Evolutionary conservation across 2,797 vertebrate species (phyloP).

Genomic region (Coracias cyanogaster): DNA sequence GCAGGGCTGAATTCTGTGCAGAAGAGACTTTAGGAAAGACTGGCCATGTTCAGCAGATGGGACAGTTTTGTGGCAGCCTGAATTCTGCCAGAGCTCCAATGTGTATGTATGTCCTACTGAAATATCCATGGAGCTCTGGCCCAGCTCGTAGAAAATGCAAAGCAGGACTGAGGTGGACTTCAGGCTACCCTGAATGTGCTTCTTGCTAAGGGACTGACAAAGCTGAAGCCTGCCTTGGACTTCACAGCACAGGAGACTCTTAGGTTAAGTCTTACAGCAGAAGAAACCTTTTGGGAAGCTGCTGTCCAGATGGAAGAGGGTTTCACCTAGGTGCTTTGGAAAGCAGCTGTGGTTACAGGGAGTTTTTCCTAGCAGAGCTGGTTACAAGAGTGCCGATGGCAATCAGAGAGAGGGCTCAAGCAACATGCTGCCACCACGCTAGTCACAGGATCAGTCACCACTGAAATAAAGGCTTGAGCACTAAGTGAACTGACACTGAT

Average conservation of each 20-base stretch:
- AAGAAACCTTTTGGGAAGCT: neutral
- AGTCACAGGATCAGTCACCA: neutral
- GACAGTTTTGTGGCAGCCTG: neutral
- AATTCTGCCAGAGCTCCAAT: neutral
- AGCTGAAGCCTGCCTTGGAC: neutral
- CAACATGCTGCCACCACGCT: rapidly evolving
- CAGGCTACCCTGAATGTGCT: neutral
- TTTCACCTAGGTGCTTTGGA: neutral
- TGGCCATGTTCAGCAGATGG: neutral
- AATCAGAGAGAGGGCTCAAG: neutral
- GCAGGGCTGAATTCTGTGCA: neutral
- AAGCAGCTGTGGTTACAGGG: neutral
- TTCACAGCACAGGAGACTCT: neutral
- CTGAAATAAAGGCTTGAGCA: neutral
- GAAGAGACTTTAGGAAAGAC: neutral
- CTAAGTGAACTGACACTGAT: neutral
- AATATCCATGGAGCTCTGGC: neutral
- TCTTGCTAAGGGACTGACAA: neutral
- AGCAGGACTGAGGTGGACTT: neutral
- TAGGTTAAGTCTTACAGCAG: neutral
- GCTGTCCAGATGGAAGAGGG: neutral
- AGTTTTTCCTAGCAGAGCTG: neutral
- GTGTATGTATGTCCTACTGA: neutral
- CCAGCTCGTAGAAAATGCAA: neutral
- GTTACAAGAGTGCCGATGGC: neutral